Evolutionary conservation across 2,797 vertebrate genomes (phyloP), one percentile per base, ranked within the genome.

Genomic region (Mus spretus): DNA sequence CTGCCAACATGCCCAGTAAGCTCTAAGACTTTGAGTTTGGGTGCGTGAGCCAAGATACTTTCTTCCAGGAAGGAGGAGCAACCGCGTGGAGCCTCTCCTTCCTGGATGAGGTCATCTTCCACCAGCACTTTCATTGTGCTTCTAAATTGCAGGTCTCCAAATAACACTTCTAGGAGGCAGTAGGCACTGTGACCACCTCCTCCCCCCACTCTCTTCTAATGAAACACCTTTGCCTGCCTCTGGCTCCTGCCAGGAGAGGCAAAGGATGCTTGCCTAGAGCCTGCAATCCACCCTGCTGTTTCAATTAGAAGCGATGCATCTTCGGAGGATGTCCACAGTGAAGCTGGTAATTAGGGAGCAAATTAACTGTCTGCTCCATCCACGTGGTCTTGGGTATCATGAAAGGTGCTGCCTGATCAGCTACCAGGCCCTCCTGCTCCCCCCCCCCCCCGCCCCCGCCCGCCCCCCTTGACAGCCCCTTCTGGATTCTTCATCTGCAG

Each of bases 251-350:
- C 65, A 87, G 47, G 96, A 83, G 84, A 91, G 86, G 47, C 67
- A 9, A 80, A 72, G 75, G 86, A 87, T 65, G 87, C 94, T 50
- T 92, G 91, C 97, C 70, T 74, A 74, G 95, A 97, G 94, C 95
- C 77, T 93, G 80, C 88, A 95, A 96, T 97, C 96, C 89, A 95
- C 97, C 98, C 95, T 59, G 94, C 97, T 96, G 96, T 97, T 98
- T 98, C 98, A 98, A 98, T 98, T 98, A 98, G 79, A 97, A 97
- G 97, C 97, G 95, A 95, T 96, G 89, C 74, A 31, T 97, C 92
- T 86, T 98, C 97, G 24, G 89, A 97, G 93, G 96, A 87, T 86
- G 93, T 95, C 97, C 96, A 93, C 67, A 92, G 97, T 4, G 34
- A 97, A 95, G 91, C 94, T 97, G 95, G 97, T 98, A 98, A 98